phyloP scores from a whole-genome alignment of 1,140 invertebrate species.

The Drosophila nannoptera region DNA sequence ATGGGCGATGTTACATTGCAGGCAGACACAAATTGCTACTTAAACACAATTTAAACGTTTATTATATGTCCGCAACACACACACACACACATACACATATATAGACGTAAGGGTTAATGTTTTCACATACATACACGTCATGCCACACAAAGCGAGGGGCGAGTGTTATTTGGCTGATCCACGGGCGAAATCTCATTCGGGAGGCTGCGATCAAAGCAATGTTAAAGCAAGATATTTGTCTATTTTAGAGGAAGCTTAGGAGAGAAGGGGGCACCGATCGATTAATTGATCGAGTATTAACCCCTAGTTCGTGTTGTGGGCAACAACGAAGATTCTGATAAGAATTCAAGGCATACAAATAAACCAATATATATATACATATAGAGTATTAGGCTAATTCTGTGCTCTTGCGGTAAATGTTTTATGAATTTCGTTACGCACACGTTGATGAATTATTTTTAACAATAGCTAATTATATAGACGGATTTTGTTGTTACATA shows the following conservation, averaged over 20 bases:
- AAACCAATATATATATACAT: slow-evolving; percentile 1
- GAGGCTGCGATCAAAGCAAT: slow-evolving; percentile 31
- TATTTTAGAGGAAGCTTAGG: not conserved
- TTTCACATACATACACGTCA: slow-evolving; percentile 30
- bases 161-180: too few relatives aligned
- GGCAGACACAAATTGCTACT: slow-evolving; percentile 41
- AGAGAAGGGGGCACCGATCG: not conserved
- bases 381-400: slow-evolving; percentile 17
- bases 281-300: not conserved
- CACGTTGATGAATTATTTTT: slow-evolving; percentile 67
- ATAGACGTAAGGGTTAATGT: slow-evolving; percentile 45
- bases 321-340: slow-evolving; percentile 29
- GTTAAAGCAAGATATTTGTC: slow-evolving; percentile 32
- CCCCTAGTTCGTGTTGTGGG: slow-evolving; percentile 19
- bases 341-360: slow-evolving; percentile 27
- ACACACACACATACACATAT: slow-evolving; percentile 34
- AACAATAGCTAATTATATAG: slow-evolving; percentile 67
- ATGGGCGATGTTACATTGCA: slow-evolving; percentile 67
- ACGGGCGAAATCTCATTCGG: too few relatives aligned
- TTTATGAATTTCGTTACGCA: slow-evolving; percentile 61
- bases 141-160: slow-evolving; percentile 24
- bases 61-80: slow-evolving; percentile 53
- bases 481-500: slow-evolving; percentile 39
- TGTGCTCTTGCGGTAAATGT: slow-evolving; percentile 47
- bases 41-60: slow-evolving; percentile 71